Conservation (phyloP, 2,888 invertebrate genomes). For the Hirtodrosophila duncani region DNA sequence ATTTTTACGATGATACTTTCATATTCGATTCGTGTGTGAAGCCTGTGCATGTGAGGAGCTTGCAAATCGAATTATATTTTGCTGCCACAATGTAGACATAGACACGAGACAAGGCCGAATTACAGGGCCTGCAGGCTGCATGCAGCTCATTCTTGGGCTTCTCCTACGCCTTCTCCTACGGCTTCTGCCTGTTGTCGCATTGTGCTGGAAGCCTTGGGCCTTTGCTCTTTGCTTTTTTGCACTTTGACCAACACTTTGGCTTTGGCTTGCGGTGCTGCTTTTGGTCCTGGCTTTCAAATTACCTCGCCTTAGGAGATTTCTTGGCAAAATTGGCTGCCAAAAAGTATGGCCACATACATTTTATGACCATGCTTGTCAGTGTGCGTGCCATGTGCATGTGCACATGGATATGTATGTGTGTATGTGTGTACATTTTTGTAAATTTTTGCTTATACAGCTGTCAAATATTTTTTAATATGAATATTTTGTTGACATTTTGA, state of each 20-base stretch:
- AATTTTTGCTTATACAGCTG: conserved; percentile 10
- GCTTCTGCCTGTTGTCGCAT: background rate
- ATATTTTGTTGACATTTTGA: conserved; percentile 68
- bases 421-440: conserved; percentile 12
- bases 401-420: background rate
- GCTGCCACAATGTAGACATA: conserved; percentile 67
- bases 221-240: conserved; percentile 19
- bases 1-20: conserved; percentile 42
- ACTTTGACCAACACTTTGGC: conserved; percentile 39
- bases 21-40: conserved; percentile 51
- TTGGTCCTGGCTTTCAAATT: conserved; percentile 29
- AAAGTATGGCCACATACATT: conserved; percentile 26
- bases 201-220: conserved; percentile 15
- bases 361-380: conserved; percentile 23
- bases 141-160: background rate
- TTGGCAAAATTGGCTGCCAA: conserved; percentile 27
- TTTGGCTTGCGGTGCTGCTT: conserved; percentile 18
- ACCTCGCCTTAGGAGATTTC: conserved; percentile 20
- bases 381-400: background rate
- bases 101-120: conserved; percentile 45
- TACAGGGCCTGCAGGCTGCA: conserved; percentile 27
- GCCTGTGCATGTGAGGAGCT: conserved; percentile 26
- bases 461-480: conserved; percentile 57
- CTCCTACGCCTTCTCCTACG: conserved; percentile 1
- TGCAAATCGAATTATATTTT: conserved; percentile 66